Evolutionary conservation across 2,888 invertebrate species (phyloP), one percentile per base, ranked within the genome.

Genomic region (Dasysyrphus tricinctus): DNA sequence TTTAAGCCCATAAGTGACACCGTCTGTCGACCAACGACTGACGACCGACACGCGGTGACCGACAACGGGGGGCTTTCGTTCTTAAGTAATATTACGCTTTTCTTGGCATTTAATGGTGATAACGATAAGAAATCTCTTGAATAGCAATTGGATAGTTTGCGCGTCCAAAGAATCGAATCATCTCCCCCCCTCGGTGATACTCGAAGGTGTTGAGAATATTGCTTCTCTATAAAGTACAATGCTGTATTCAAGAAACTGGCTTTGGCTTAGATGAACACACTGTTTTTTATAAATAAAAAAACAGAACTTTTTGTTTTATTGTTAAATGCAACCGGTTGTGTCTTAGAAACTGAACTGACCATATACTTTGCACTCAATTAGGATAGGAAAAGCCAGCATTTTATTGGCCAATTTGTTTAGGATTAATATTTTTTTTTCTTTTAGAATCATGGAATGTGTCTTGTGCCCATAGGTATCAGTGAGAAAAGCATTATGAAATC

Each of bases 41-140:
- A 11, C 49, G 5, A 61, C 8, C 6, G 24, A 37, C 54, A 12
- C 24, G 3, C 24, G 24, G 3, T 24, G 24, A n/a, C 12, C 12
- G 12, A 54, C n/a, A 29, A 34, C 32, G 24, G 44, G 39, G 44
- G 56, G 16, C 29, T 24, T 19, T 51, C 32, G 39, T 1, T 59
- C 63, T 70, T 16, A 67, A 85, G 61, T 63, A 78, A 78, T 69
- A 86, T 86, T 86, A 81, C 56, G 81, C 65, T 42, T 74, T 78
- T 78, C 70, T 82, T 86, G 86, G 81, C 86, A 86, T 86, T 86
- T 86, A 82, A 86, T 81, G 70, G 70, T 67, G 86, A 82, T 65
- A n/a, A n/a, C n/a, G 86, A 81, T 81, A 82, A 78, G 78, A 34
- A 65, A 81, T 78, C 86, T 63, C 69, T 63, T 44, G 44, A 74